Percentiles rank a stretch among this genome's conserved stretches.
phyloP scores from a whole-genome alignment of 2,113 vertebrate species.

The Oreochromis tanganicae region DNA sequence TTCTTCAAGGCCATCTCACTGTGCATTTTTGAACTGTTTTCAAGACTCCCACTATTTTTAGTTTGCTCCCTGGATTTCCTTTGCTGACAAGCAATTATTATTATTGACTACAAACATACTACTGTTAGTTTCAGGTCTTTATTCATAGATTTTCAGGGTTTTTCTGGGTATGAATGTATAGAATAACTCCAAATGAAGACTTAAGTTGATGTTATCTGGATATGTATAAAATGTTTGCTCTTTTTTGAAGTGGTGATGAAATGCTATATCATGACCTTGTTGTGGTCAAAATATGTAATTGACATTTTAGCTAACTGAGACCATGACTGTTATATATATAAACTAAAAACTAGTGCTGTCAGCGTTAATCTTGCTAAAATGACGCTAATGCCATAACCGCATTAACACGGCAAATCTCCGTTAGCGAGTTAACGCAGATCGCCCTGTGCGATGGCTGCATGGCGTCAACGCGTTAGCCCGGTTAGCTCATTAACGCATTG shows the following conservation, averaged over 20 bases:
- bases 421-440: background rate
- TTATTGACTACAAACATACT: background rate
- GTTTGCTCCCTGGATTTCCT: background rate
- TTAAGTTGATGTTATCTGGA: background rate
- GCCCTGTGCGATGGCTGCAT: fast-evolving
- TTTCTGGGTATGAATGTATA: background rate
- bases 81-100: background rate
- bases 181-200: background rate
- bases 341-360: background rate
- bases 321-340: background rate
- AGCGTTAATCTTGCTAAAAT: background rate
- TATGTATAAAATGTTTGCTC: background rate
- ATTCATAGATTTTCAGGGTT: background rate
- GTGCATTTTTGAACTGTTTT: background rate
- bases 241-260: background rate
- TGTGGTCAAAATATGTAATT: background rate
- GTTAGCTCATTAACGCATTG: background rate
- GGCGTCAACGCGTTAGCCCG: fast-evolving
- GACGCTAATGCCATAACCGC: background rate
- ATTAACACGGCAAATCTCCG: background rate
- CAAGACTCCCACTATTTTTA: background rate
- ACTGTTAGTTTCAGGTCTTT: background rate
- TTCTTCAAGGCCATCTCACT: background rate
- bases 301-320: background rate
- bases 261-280: background rate